Evolutionary conservation across 2,888 invertebrate genomes (phyloP), one percentile per base, ranked within the genome.

Genomic region (Pristionchus japonicus): DNA sequence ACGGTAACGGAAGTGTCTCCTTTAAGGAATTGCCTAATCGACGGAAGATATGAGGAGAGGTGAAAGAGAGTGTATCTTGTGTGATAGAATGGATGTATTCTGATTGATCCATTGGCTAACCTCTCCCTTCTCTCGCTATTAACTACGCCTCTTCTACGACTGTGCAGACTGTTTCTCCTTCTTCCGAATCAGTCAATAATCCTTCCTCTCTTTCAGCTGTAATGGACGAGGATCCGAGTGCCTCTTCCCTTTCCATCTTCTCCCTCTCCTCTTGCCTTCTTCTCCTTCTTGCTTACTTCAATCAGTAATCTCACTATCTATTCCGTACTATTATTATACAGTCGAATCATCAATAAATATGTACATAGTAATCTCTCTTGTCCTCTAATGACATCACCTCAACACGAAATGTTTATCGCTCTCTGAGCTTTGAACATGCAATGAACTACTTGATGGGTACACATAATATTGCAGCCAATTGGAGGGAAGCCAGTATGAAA

Each of bases 401-500:
- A 64, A 64, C 64, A 64, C 31, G 11, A 64, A 64, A 27, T 15
- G 31, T 67, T 67, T 74, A 74, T 37, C 6, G 70, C 70, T 74
- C 70, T 9, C 37, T 23, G 70, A 74, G 70, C 70, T 34, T 74
- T 40, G 40, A 70, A 70, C 70, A 37, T 27, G 37, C n/a, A 74
- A 74, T 11, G 40, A 74, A 74, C 70, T 74, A 74, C 34, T 40
- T 74, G 57, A 67, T 67, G 70, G 17, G 17, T 74, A 74, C 70
- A 74, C 70, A 74, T 74, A 74, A 74, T 74, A 74, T 74, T 74
- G 70, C 70, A 74, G 70, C 40, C 70, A 74, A 74, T 23, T 74
- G 23, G 17, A n/a, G 15, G 23, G 40, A 74, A 40, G n/a, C 70
- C 70, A 40, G 40, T 64, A 40, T 74, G 70, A 74, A 74, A 74